Conservation (phyloP, 2,113 vertebrate species). For the Mungos mungo region DNA sequence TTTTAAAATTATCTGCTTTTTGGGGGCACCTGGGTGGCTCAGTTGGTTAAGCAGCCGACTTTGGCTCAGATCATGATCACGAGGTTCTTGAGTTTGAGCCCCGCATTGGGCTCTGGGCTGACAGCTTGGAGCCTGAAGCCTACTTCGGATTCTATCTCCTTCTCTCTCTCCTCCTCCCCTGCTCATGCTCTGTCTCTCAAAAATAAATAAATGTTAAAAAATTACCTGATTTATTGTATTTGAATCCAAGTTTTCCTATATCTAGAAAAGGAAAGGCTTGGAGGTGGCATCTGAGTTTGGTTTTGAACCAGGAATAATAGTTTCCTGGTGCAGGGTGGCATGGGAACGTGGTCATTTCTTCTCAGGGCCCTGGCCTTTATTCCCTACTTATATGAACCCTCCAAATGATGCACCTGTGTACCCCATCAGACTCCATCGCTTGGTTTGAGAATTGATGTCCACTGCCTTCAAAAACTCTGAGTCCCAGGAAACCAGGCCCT, state of each 20-base stretch:
- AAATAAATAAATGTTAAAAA: background rate
- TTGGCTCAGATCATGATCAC: too few relatives aligned
- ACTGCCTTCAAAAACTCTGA: background rate
- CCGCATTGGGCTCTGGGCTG: too few relatives aligned
- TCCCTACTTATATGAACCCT: background rate
- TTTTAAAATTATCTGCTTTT: background rate
- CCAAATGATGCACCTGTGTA: background rate
- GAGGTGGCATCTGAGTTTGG: background rate
- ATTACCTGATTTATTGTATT: background rate
- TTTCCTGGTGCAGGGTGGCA: background rate
- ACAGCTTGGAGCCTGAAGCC: too few relatives aligned
- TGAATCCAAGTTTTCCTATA: background rate
- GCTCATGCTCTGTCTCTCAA: too few relatives aligned
- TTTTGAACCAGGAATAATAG: background rate
- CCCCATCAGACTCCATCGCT: background rate
- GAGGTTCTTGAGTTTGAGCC: too few relatives aligned
- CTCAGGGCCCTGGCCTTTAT: background rate
- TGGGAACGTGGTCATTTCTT: background rate
- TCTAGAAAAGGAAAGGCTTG: background rate
- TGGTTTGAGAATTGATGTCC: background rate
- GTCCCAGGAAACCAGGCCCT: background rate
- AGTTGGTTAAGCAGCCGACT: too few relatives aligned
- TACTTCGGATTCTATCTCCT: too few relatives aligned
- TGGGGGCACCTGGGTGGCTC: too few relatives aligned
- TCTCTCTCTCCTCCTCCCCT: too few relatives aligned